Base-by-base conservation (phyloP, 2,888 invertebrate genomes). In the Orchestes rusci region DNA sequence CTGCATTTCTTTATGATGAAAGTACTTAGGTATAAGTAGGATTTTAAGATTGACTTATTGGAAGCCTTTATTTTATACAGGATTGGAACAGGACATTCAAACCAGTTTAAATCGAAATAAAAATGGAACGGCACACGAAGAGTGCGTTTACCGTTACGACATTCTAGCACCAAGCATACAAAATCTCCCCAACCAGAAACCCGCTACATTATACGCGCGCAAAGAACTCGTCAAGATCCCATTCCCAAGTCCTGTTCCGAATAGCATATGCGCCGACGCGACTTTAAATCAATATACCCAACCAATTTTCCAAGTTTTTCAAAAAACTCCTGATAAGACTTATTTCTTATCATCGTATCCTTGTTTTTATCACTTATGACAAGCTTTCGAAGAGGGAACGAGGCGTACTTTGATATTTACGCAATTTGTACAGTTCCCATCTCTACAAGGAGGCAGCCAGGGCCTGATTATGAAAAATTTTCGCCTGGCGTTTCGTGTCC, bases 181-280 rank as follows among this genome's bases (percentile, higher is more conserved):
- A 45, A 45, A 39, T 17, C 39, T 39, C 45, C n/a, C 16, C 31
- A 39, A 34, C 18, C 15, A 13, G 10, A 18, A 16, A 34, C 42
- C 29, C 35, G 36, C 40, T 36, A 36, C 16, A 16, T n/a, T n/a
- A n/a, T n/a, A n/a, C n/a, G n/a, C n/a, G 23, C 28, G 17, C 44
- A 28, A 45, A 39, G 39, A 40, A 40, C 23, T 40, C 32, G 45
- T 8, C 41, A 41, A 41, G 48, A 40, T 48, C 48, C 48, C 48
- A 48, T 48, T 48, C 48, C 61, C 62, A 59, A 58, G 55, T 62
- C 61, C 62, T 56, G 55, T 51, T 45, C 59, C 53, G 55, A 62
- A 59, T 51, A 56, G 58, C n/a, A n/a, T n/a, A n/a, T 34, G 58
- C 48, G 52, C 55, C 44, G 32, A 16, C 37, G 37, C 45, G 18